A percentile compares a stretch with the other conserved stretches of the same genome.
phyloP scores from a whole-genome alignment of 2,888 invertebrate species.

The Mongoloraphidia duomilia region DNA sequence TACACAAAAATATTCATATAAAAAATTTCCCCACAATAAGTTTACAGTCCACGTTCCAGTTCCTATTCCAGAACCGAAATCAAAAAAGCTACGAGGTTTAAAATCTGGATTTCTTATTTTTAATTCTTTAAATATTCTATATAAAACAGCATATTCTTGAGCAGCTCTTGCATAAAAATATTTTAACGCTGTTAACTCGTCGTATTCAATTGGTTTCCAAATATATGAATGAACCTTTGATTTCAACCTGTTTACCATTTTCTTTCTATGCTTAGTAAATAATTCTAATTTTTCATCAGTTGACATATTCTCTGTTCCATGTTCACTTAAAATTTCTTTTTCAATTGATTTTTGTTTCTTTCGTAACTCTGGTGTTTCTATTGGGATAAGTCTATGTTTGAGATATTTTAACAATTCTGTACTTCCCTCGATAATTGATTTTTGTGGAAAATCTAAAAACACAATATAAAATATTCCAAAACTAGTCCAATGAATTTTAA shows the following conservation, averaged over 20 bases:
- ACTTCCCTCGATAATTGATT: constrained; percentile 38
- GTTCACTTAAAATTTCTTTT: constrained; percentile 23
- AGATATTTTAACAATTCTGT: constrained; percentile 43
- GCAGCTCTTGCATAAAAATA: constrained; percentile 60
- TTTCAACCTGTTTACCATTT: constrained; percentile 41
- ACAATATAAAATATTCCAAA: constrained; percentile 2
- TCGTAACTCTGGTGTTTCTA: constrained; percentile 39
- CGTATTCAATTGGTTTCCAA: constrained; percentile 62
- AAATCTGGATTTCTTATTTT: constrained; percentile 45
- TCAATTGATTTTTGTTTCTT: constrained; percentile 25
- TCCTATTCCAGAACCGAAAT: constrained; percentile 86
- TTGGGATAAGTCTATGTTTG: constrained; percentile 44
- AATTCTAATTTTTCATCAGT: constrained; percentile 27
- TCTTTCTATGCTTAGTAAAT: constrained; percentile 34
- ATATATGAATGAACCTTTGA: constrained; percentile 40
- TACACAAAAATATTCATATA: constrained; percentile 74
- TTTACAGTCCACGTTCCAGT: constrained; percentile 76
- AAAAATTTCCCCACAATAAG: constrained; percentile 49
- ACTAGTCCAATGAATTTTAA: background rate
- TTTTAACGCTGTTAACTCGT: constrained; percentile 44
- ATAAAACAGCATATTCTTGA: constrained; percentile 59
- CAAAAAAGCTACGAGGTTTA: constrained; percentile 63
- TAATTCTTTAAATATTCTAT: constrained; percentile 62
- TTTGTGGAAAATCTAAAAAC: constrained; percentile 41
- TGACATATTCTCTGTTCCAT: constrained; percentile 23